phyloP scores from a whole-genome alignment of 2,113 vertebrate species.

The Triplophysa rosa region DNA sequence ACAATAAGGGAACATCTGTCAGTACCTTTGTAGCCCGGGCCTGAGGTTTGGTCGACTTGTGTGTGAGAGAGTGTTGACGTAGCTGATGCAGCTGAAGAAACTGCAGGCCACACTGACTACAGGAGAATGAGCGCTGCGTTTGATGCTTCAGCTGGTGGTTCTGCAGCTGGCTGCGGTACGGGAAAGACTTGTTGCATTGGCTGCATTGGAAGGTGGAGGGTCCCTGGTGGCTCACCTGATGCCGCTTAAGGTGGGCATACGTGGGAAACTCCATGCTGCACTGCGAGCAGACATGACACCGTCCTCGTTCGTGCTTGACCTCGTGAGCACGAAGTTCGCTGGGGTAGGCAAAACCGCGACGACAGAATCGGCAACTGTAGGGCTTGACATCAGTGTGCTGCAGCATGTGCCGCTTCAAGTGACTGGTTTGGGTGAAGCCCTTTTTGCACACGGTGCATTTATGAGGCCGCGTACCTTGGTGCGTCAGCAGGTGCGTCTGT shows the following conservation, averaged over 20 bases:
- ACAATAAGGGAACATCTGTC: background rate
- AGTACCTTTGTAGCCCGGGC: conserved; percentile 35
- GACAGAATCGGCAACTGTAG: conserved; percentile 96
- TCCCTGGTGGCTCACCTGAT: conserved; percentile 93
- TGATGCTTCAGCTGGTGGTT: conserved; percentile 97
- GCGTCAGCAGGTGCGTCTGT: conserved; percentile 95
- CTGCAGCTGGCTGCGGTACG: conserved; percentile 97
- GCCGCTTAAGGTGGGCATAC: conserved; percentile 94
- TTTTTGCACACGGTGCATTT: conserved; percentile 95
- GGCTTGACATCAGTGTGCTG: conserved; percentile 94
- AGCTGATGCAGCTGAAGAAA: conserved; percentile 97
- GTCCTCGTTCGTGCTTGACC: conserved; percentile 91
- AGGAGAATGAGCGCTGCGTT: conserved; percentile 92
- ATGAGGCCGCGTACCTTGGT: conserved; percentile 94
- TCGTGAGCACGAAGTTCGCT: conserved; percentile 96
- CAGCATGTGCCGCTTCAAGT: conserved; percentile 98
- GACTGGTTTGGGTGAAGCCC: conserved; percentile 98
- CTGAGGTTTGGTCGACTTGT: conserved; percentile 74
- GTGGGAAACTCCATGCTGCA: conserved; percentile 97
- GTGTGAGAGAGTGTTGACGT: conserved; percentile 94
- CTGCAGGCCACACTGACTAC: conserved; percentile 96
- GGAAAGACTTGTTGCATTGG: conserved; percentile 93
- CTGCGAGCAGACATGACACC: conserved; percentile 92
- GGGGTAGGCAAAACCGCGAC: conserved; percentile 93
- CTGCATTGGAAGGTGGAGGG: conserved; percentile 95